Percentiles rank a stretch among this genome's conserved stretches.
Evolutionary conservation across 2,797 vertebrate species (phyloP).

Genomic region (Syngnathus rostellatus): DNA sequence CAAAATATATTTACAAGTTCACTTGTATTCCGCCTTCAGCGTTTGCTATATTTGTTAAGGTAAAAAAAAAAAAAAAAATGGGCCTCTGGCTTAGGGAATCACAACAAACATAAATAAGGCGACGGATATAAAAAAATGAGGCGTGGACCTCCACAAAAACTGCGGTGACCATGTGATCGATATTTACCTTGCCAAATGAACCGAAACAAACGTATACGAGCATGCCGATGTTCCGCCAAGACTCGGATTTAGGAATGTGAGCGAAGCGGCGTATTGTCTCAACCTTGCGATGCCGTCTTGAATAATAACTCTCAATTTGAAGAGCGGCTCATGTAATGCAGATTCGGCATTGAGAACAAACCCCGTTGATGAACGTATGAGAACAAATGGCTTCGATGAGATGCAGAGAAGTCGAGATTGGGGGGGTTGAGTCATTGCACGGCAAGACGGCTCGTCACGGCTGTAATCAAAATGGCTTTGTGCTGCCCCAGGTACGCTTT

Average conservation of each 20-base stretch:
- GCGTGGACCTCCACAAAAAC: conserved; percentile 30
- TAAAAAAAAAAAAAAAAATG: too few relatives aligned
- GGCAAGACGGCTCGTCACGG: background rate
- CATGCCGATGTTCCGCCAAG: conserved; percentile 28
- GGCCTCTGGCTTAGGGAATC: background rate
- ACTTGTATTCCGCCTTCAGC: background rate
- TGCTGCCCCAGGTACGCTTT: background rate
- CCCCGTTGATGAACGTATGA: background rate
- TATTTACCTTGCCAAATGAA: conserved; percentile 64
- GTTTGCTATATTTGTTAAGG: background rate
- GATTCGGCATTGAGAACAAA: background rate
- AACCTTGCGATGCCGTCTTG: conserved; percentile 1
- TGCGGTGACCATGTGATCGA: conserved; percentile 74
- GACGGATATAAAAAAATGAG: conserved; percentile 14
- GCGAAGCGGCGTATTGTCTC: conserved; percentile 21
- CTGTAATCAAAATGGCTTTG: background rate
- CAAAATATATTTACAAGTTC: background rate
- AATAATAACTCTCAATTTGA: conserved; percentile 4
- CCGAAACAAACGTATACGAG: conserved; percentile 46
- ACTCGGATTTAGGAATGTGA: conserved; percentile 27
- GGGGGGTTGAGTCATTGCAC: background rate
- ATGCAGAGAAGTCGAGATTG: background rate
- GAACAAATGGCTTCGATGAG: background rate
- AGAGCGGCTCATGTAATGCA: background rate
- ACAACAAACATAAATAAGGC: background rate